Evolutionary conservation across 2,888 invertebrate species (phyloP).

Genomic region (Rhorus exstirpatorius): DNA sequence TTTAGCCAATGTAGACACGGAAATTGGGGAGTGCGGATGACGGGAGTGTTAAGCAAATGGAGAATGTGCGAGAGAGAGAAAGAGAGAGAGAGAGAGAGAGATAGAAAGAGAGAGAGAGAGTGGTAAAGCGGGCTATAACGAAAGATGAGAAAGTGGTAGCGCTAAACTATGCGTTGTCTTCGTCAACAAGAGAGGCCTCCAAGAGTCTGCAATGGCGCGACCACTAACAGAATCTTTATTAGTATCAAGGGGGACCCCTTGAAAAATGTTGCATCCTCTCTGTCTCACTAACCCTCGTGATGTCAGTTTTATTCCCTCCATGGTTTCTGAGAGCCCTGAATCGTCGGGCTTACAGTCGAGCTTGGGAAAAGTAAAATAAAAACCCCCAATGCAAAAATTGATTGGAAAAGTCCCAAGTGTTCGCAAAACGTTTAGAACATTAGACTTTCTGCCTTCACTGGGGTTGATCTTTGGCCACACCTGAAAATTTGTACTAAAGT

Average conservation of each 20-base stretch:
- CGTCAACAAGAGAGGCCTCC: slow-evolving; percentile 71
- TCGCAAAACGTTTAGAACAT: too few species aligned
- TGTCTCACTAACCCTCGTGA: slow-evolving; percentile 44
- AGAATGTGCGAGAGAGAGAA: slow-evolving; percentile 14
- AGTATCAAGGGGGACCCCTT: slow-evolving; percentile 78
- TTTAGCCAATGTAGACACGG: too few species aligned
- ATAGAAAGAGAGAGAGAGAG: slow-evolving; percentile 13
- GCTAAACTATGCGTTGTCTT: slow-evolving; percentile 72
- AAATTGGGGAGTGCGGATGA: slow-evolving; percentile 14
- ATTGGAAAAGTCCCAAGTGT: too few species aligned
- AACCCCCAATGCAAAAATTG: too few species aligned
- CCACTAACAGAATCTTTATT: slow-evolving; percentile 79
- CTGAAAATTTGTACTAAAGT: too few species aligned
- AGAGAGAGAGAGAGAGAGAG: slow-evolving; percentile 14
- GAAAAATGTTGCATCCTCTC: slow-evolving; percentile 74
- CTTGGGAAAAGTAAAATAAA: too few species aligned
- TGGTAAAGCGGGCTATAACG: slow-evolving; percentile 13
- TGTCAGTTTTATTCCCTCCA: slow-evolving; percentile 38
- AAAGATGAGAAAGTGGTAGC: slow-evolving; percentile 53
- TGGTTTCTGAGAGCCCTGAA: too few species aligned
- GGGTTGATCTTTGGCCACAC: too few species aligned
- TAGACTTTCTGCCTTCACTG: too few species aligned
- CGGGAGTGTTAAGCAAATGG: slow-evolving; percentile 8
- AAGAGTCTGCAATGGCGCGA: slow-evolving; percentile 66
- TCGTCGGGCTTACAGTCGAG: too few species aligned